Percentiles rank a stretch among this genome's conserved stretches.
Evolutionary conservation across 2,113 vertebrate species (phyloP).

Genomic region (Pionites leucogaster): DNA sequence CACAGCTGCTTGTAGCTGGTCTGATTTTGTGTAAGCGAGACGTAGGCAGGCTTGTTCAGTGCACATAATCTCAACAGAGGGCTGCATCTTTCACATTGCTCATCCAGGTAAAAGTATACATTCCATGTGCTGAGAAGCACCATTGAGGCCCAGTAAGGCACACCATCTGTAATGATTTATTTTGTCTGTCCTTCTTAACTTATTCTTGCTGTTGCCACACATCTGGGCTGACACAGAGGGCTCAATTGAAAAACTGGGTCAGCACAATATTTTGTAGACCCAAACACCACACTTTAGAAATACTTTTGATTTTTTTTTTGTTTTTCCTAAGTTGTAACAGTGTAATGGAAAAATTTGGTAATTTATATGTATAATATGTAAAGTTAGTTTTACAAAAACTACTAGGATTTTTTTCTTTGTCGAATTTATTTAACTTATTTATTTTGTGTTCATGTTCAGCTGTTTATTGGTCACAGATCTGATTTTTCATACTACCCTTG

Average conservation of each 20-base stretch:
- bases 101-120: slow-evolving; percentile 35
- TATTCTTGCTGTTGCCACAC: slow-evolving; percentile 57
- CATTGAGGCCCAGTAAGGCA: slow-evolving; percentile 33
- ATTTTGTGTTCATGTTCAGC: slow-evolving; percentile 74
- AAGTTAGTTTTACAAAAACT: slow-evolving; percentile 73
- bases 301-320: slow-evolving; percentile 68
- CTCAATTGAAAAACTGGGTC: slow-evolving; percentile 50
- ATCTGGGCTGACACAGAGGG: slow-evolving; percentile 52
- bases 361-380: slow-evolving; percentile 82
- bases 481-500: slow-evolving; percentile 73
- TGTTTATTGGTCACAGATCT: slow-evolving; percentile 59
- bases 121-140: slow-evolving; percentile 65
- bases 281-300: slow-evolving; percentile 64
- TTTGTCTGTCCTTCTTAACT: slow-evolving; percentile 63
- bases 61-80: slow-evolving; percentile 37
- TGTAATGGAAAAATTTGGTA: slow-evolving; percentile 72
- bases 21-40: slow-evolving; percentile 66
- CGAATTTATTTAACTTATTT: slow-evolving; percentile 81
- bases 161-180: neutral
- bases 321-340: slow-evolving; percentile 44
- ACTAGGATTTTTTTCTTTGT: slow-evolving; percentile 59
- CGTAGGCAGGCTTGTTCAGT: slow-evolving; percentile 43
- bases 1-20: slow-evolving; percentile 65
- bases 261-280: slow-evolving; percentile 46
- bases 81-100: slow-evolving; percentile 56